A percentile compares a stretch with the other conserved stretches of the same genome.
These are phyloP conservation scores for Andrena haemorrhoa DNA, from an alignment of 2,888 invertebrate species.

Conservation along the genomic window DNA sequence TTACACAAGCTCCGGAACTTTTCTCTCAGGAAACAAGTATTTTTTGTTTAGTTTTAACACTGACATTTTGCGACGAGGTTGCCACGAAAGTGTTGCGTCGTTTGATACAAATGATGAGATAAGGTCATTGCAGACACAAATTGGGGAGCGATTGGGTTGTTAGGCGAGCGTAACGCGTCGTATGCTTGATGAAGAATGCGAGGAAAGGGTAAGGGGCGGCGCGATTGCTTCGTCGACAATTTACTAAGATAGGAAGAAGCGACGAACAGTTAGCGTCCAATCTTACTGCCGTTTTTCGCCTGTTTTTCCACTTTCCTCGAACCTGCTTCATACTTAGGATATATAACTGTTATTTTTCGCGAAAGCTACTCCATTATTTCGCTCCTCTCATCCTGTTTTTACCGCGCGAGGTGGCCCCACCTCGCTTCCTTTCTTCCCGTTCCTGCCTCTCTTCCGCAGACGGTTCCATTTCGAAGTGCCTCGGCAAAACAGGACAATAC, in stretches of 20 bases:
- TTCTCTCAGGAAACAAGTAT: neutral
- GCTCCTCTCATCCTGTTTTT: slow-evolving; percentile 65
- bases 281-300: slow-evolving; percentile 76
- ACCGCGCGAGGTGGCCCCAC: slow-evolving; percentile 53
- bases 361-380: slow-evolving; percentile 79
- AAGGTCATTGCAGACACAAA: neutral
- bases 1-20: neutral
- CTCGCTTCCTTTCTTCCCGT: slow-evolving; percentile 55
- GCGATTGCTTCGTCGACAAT: slow-evolving; percentile 68
- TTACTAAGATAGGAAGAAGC: slow-evolving; percentile 73
- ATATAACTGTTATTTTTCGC: slow-evolving; percentile 82
- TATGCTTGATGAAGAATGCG: slow-evolving; percentile 35
- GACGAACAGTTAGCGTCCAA: slow-evolving; percentile 80
- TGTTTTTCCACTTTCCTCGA: slow-evolving; percentile 77
- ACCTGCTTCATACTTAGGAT: slow-evolving; percentile 75
- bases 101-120: no score
- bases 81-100: neutral
- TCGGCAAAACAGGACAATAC: slow-evolving; percentile 80
- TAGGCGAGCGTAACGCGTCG: slow-evolving; percentile 5
- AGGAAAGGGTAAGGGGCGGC: slow-evolving; percentile 46
- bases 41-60: no score
- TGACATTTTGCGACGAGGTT: neutral
- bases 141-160: slow-evolving; percentile 3
- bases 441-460: slow-evolving; percentile 47
- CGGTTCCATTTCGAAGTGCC: slow-evolving; percentile 76